Evolutionary conservation across 2,888 invertebrate genomes (phyloP), one percentile per base, ranked within the genome.

Genomic region (Carcina quercana): DNA sequence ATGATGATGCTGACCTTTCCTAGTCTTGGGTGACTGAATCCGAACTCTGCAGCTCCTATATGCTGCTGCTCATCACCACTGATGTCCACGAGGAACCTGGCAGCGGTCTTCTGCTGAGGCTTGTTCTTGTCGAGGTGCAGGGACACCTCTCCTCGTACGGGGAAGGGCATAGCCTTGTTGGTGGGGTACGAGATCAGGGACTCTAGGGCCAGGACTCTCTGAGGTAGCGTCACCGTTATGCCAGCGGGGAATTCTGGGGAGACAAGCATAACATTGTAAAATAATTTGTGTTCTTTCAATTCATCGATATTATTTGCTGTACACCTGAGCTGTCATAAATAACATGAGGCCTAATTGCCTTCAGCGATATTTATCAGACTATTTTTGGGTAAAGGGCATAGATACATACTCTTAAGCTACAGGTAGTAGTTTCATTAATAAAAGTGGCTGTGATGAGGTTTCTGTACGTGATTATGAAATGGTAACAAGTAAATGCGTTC

Each of bases 111-210:
- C 44, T 90, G 87, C n/a, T 88, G 85, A 0, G 92, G 91, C 42
- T 88, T 87, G 50, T 87, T 87, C 60, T 92, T 91, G 72, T 94
- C 91, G 30, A 92, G 66, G 60, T 91, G 92, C 22, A 92, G 72
- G 5, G 80, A 75, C 3, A 88, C 50, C 30, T 92, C 91, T 6
- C 88, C 85, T 32, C 87, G 86, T 43, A 89, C 80, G 15, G 87
- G 86, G 43, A 90, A 91, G 0, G 86, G 85, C 13, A 86, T 30
- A 0, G 57, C 53, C 33, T 74, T 68, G 51, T 66, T 56, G 0
- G 67, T 61, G 0, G 87, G 86, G 43, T 78, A 68, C 5, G 70
- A 56, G n/a, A 86, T 74, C 1, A 67, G 56, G 0, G 86, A 76
- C 53, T 93, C 90, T 2, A 91, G 51, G 0, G 89, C 84, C 11